Base-by-base conservation (phyloP, 2,888 invertebrate species). In the Agrilus biguttatus region DNA sequence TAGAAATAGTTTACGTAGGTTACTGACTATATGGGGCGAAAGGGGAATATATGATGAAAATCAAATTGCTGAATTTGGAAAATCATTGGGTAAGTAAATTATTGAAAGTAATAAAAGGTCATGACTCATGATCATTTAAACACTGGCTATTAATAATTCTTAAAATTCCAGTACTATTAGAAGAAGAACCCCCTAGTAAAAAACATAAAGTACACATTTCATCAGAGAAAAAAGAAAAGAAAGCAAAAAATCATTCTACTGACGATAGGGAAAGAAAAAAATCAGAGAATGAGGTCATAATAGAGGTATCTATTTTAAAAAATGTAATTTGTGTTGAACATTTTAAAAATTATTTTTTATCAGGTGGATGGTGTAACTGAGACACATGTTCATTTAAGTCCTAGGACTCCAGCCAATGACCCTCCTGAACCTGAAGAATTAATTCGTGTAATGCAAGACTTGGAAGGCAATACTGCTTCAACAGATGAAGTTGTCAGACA, bases 401-500 rank as follows among this genome's bases (percentile, higher is more conserved):
- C 88, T 0, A 79, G 78, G 55, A 77, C 83, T 7, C 85, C 86
- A 1, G 78, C 79, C 0, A 84, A 84, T 2, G 90, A 91, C 59
- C 87, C 90, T 1, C 90, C 91, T 1, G 90, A 95, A 67, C 85
- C 93, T 1, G 92, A 95, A 58, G 91, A 92, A 56, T 73, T 96
- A 28, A 83, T 95, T 47, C 88, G 86, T 68, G 80, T 78, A 2
- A 70, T 84, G 43, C 71, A 84, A 65, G 89, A 89, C 54, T 70
- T 96, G 55, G 96, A 96, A 65, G 87, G 87, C 56, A 90, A 89
- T 57, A 89, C 92, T 45, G 93, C 96, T 2, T 95, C 95, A 0
- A 88, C 91, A 55, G 96, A 96, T 72, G 95, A 92, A 49, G 78
- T 79, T 1, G 88, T 93, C 2, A 71, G 96, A 50, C 91, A 95